These are phyloP conservation scores for Tipula unca DNA, from an alignment of 2,888 invertebrate genomes.

Conservation along the genomic window DNA sequence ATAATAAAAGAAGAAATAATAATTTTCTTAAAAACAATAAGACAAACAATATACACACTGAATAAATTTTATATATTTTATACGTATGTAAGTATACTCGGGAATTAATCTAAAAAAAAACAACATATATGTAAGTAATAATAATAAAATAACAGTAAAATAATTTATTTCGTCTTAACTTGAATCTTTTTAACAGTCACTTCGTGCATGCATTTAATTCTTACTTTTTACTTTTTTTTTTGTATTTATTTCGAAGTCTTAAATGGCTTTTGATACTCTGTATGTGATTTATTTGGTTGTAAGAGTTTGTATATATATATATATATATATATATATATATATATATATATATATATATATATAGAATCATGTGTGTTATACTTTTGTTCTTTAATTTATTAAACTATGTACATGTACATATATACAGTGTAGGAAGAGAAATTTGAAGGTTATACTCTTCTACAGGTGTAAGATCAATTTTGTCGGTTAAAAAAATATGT, in stretches of 20 bases:
- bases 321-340: no score
- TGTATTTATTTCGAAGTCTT: background rate
- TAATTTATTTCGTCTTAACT: constrained; percentile 8
- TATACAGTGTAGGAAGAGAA: background rate
- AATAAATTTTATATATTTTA: background rate
- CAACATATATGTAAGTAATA: background rate
- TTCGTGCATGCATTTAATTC: constrained; percentile 8
- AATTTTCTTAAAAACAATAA: background rate
- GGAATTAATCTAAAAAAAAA: background rate
- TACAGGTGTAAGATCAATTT: background rate
- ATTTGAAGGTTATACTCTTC: background rate
- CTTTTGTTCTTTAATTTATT: background rate
- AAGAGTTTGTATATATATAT: no score
- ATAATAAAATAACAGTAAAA: constrained; percentile 14
- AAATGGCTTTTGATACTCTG: background rate
- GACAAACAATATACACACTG: background rate
- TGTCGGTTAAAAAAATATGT: no score
- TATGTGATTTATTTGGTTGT: background rate
- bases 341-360: no score
- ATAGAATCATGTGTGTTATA: background rate
- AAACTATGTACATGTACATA: no score
- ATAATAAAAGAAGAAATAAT: background rate
- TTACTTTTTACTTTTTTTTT: no score
- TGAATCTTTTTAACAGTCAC: background rate
- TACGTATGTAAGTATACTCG: background rate